Base-by-base conservation (phyloP, 2,888 invertebrate genomes). In the Rapana venosa region DNA sequence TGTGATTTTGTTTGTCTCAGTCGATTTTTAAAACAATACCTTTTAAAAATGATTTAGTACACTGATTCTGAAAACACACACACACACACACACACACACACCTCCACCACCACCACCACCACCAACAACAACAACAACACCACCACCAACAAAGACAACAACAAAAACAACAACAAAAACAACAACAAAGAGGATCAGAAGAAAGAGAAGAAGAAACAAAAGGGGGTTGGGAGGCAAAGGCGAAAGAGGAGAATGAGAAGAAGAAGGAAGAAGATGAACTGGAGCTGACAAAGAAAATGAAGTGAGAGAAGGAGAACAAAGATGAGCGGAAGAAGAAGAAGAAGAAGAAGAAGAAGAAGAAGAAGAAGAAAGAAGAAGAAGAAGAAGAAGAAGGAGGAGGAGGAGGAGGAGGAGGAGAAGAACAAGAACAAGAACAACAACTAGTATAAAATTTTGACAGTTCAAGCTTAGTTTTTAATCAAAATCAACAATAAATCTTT, bases 11-110 rank as follows among this genome's bases (percentile, higher is more conserved):
- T 47, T 47, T 47, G 47, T 47, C 8, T 47, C 4, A 47, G 8
- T 47, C 47, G 47, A 5, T 47, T 47, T n/a, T n/a, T n/a, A n/a
- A n/a, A n/a, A n/a, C n/a, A n/a, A n/a, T n/a, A n/a, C n/a, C n/a
- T n/a, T n/a, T n/a, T n/a, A n/a, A n/a, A n/a, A n/a, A n/a, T n/a
- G n/a, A n/a, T n/a, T n/a, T n/a, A n/a, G n/a, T n/a, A n/a, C n/a
- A n/a, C n/a, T n/a, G n/a, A n/a, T n/a, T n/a, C n/a, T n/a, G n/a
- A n/a, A 74, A 11, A 30, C 74, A 74, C 74, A 8, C 74, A n/a
- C 74, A 74, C 74, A n/a, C n/a, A n/a, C 74, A 22, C 22, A 30
- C n/a, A 79, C 79, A 32, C 79, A 79, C 79, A n/a, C 79, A 79
- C 8, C 15, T 15, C 6, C 79, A 66, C 4, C 20, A 66, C 4